These are phyloP conservation scores for Galaxias olidus DNA, from an alignment of 2,797 vertebrate genomes.

Conservation along the genomic window DNA sequence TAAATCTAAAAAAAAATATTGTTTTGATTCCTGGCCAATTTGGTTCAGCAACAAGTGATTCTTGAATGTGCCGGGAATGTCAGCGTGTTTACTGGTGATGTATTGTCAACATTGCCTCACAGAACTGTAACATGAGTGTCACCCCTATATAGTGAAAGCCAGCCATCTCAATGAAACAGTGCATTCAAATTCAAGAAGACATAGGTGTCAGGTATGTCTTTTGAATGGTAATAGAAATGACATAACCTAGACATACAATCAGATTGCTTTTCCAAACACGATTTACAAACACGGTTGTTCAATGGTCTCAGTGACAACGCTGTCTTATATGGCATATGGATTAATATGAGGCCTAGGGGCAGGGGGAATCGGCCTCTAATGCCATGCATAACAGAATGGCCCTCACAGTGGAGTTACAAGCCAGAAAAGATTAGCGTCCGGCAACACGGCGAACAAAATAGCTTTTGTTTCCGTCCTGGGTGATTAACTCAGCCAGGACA, in stretches of 20 bases:
- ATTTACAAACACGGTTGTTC: background rate
- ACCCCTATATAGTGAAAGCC: background rate
- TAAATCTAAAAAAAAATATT: slow-evolving; percentile 16
- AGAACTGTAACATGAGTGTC: background rate
- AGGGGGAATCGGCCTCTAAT: slow-evolving; percentile 47
- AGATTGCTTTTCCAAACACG: too few species aligned
- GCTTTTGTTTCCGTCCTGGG: slow-evolving; percentile 74
- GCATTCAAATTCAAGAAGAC: too few species aligned
- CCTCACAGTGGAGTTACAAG: slow-evolving; percentile 72
- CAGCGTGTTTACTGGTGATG: background rate
- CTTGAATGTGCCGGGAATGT: slow-evolving; percentile 27
- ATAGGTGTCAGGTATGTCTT: too few species aligned
- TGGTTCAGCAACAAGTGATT: slow-evolving; percentile 35
- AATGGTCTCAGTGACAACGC: slow-evolving; percentile 4
- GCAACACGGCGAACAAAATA: slow-evolving; percentile 73
- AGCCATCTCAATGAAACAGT: too few species aligned
- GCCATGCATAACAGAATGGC: slow-evolving; percentile 46
- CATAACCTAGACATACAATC: background rate
- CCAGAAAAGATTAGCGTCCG: slow-evolving; percentile 81
- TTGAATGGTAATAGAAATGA: too few species aligned
- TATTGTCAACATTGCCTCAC: background rate
- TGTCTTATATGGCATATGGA: slow-evolving; percentile 53
- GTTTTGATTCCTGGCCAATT: slow-evolving; percentile 36
- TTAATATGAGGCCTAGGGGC: slow-evolving; percentile 42
- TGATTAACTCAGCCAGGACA: slow-evolving; percentile 73